A percentile compares a stretch with the other conserved stretches of the same genome.
phyloP scores from a whole-genome alignment of 1,140 invertebrate genomes.

The Meloidogyne hapla region DNA sequence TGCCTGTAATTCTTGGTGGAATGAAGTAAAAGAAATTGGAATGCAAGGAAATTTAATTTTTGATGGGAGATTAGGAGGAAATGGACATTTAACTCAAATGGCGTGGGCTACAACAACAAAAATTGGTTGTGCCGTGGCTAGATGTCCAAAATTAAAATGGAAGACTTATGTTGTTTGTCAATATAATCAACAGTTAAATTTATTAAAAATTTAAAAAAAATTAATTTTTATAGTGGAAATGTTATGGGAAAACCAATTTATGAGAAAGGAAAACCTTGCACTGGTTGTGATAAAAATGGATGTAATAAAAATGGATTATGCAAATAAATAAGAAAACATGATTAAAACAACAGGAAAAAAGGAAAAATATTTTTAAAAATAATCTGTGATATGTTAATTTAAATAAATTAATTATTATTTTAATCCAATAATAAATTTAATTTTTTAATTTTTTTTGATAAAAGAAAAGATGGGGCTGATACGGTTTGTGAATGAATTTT shows the following conservation, averaged over 20 bases:
- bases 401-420: no score
- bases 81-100: slow-evolving; percentile 19
- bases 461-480: no score
- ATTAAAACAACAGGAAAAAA: no score
- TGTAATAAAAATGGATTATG: background rate
- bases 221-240: slow-evolving; percentile 10
- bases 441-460: no score
- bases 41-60: background rate
- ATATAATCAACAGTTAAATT: background rate
- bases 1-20: slow-evolving; percentile 11
- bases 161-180: slow-evolving; percentile 19
- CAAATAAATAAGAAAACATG: no score
- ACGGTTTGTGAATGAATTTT: no score
- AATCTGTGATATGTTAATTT: no score
- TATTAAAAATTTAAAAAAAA: background rate
- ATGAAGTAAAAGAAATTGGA: background rate
- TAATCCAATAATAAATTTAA: no score
- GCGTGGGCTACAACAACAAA: background rate
- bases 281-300: background rate
- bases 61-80: background rate
- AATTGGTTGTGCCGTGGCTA: slow-evolving; percentile 15
- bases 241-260: background rate
- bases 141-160: slow-evolving; percentile 12
- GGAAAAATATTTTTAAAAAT: no score
- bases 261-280: background rate